Conservation (phyloP, 2,797 vertebrate species). For the Stomatorhinus walkeri region DNA sequence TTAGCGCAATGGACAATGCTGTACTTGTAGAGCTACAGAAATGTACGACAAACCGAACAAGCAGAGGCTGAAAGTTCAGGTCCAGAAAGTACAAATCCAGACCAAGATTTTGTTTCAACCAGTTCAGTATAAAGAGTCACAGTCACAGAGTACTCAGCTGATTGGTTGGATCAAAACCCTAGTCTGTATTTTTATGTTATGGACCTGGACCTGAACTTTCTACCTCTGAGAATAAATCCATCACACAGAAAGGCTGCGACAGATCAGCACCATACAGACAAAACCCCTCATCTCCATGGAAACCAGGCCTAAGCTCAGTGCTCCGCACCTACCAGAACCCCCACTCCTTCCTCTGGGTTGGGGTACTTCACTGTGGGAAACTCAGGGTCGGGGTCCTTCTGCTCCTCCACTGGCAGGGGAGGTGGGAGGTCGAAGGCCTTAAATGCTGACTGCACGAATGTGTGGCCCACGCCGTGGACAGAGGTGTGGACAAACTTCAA, state of each 20-base stretch:
- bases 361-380: constrained; percentile 95
- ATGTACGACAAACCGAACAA: neutral
- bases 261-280: neutral
- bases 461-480: constrained; percentile 88
- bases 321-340: constrained; percentile 73
- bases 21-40: neutral
- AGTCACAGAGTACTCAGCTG: neutral
- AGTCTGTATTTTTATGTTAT: neutral
- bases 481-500: constrained; percentile 95
- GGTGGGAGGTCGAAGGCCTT: constrained; percentile 77
- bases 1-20: neutral
- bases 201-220: neutral
- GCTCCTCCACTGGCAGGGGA: constrained; percentile 80
- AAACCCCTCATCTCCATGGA: neutral
- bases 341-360: constrained; percentile 94
- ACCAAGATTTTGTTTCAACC: neutral
- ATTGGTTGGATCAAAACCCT: neutral
- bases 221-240: neutral
- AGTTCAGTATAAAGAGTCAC: neutral
- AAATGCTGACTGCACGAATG: constrained; percentile 86
- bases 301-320: neutral
- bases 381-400: constrained; percentile 90
- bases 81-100: neutral
- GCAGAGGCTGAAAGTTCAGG: neutral
- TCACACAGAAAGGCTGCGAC: neutral